A percentile compares a stretch with the other conserved stretches of the same genome.
phyloP scores from a whole-genome alignment of 2,888 invertebrate species.

The Gymnosoma rotundatum region DNA sequence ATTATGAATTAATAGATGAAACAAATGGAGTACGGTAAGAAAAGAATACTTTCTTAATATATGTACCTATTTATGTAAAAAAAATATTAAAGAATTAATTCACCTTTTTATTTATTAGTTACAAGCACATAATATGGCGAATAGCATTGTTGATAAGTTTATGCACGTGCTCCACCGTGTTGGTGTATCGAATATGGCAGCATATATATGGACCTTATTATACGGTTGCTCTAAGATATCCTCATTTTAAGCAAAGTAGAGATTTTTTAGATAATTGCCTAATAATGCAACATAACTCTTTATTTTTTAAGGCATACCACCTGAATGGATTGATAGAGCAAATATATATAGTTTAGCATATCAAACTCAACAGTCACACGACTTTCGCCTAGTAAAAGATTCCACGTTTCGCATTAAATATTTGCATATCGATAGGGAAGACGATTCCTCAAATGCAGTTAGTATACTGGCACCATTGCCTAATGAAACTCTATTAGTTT shows the following conservation, averaged over 20 bases:
- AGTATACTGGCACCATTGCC: slow-evolving; percentile 47
- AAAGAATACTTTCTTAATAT: neutral
- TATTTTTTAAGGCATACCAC: slow-evolving; percentile 74
- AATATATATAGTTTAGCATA: slow-evolving; percentile 73
- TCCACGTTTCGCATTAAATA: slow-evolving; percentile 65
- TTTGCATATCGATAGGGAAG: slow-evolving; percentile 55
- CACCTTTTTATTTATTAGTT: slow-evolving; percentile 50
- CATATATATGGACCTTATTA: slow-evolving; percentile 60
- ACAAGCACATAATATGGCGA: slow-evolving; percentile 73
- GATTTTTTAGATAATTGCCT: neutral
- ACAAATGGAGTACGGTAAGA: slow-evolving; percentile 73
- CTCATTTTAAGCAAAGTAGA: slow-evolving; percentile 56
- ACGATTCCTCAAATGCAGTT: slow-evolving; percentile 1
- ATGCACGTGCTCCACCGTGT: slow-evolving; percentile 73
- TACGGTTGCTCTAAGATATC: slow-evolving; percentile 38
- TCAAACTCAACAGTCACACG: slow-evolving; percentile 73
- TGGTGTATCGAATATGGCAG: slow-evolving; percentile 73
- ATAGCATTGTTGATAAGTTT: slow-evolving; percentile 71
- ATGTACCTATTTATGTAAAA: neutral
- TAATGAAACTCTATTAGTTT: slow-evolving; percentile 81
- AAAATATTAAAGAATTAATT: neutral
- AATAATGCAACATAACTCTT: neutral
- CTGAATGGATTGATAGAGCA: slow-evolving; percentile 75
- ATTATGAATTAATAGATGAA: slow-evolving; percentile 72
- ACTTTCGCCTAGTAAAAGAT: slow-evolving; percentile 73